Evolutionary conservation across 2,888 invertebrate genomes (phyloP).

Genomic region (Andrena flavipes): DNA sequence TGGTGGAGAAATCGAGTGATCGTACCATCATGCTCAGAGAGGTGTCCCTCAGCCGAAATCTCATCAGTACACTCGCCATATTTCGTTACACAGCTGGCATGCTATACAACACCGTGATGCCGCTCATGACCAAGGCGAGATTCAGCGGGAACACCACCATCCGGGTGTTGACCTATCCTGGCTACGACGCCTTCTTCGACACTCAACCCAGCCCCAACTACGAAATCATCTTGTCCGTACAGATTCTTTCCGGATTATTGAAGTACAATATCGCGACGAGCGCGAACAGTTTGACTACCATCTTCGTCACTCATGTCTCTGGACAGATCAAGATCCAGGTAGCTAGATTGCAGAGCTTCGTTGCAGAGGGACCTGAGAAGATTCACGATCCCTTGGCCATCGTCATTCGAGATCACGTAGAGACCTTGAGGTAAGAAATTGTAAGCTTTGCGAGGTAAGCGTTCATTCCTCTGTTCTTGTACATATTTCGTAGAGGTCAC

Average conservation of each 20-base stretch:
- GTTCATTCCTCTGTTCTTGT: slow-evolving; percentile 69
- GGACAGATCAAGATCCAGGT: slow-evolving; percentile 61
- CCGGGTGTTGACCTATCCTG: slow-evolving; percentile 59
- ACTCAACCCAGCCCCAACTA: slow-evolving; percentile 54
- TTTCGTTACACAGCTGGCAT: slow-evolving; percentile 54
- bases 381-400: slow-evolving; percentile 21
- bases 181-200: slow-evolving; percentile 55
- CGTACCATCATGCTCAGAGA: slow-evolving; percentile 45
- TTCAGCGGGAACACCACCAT: slow-evolving; percentile 48
- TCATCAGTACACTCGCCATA: slow-evolving; percentile 45
- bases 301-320: slow-evolving; percentile 62
- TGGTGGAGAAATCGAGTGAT: slow-evolving; percentile 26
- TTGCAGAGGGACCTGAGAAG: background rate
- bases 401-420: slow-evolving; percentile 61
- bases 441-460: background rate
- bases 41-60: slow-evolving; percentile 59
- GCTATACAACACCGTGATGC: slow-evolving; percentile 39
- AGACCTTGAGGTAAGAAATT: slow-evolving; percentile 59
- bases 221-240: slow-evolving; percentile 59
- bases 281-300: slow-evolving; percentile 55
- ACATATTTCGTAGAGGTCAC: slow-evolving; percentile 10
- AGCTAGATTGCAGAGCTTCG: slow-evolving; percentile 13
- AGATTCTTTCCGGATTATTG: slow-evolving; percentile 35
- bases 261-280: slow-evolving; percentile 48
- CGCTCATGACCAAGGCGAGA: slow-evolving; percentile 2